Evolutionary conservation across 2,888 invertebrate genomes (phyloP), one percentile per base, ranked within the genome.

Genomic region (Erpobdella octoculata): DNA sequence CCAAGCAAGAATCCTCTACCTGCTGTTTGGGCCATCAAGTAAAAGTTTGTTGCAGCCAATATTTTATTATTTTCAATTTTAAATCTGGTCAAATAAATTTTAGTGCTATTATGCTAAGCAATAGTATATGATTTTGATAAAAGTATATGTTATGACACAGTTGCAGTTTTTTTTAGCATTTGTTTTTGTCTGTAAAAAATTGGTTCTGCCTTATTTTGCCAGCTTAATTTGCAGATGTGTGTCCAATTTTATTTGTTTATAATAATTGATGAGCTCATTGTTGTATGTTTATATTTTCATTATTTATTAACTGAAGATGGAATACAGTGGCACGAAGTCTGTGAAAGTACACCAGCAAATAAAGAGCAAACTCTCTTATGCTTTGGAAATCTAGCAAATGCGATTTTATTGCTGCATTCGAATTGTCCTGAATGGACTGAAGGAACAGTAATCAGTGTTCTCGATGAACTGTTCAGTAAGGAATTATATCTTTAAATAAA

Each of bases 401-500:
- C 80, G 31, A 73, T 82, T 70, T 78, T 79, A 68, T 76, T 79
- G 25, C 77, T 82, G 15, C 28, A 53, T 28, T 76, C 77, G 66
- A 78, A 80, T 74, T 77, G 76, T 53, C 75, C 78, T 38, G 79
- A 80, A 69, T 82, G 82, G 82, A 77, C 79, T 18, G 80, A 81
- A 73, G 82, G 81, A 75, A 79, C 79, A 71, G 76, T 81, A 70
- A 78, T 82, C 74, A 80, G 81, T 74, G 78, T 82, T 18, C 75
- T 82, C 35, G 82, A 82, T 76, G 81, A 82, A 75, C 73, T 82
- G 46, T 81, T 81, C 74, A 79, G 82, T 82, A 77, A 75, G 79
- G 75, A 53, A 25, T 2, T 46, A 33, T 15, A 15, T 66, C 31
- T 48, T 48, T 25, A 21, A 36, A 61, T 61, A 18, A 35, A 36